Evolutionary conservation across 2,888 invertebrate genomes (phyloP).

Genomic region (Cylloceria caligata): DNA sequence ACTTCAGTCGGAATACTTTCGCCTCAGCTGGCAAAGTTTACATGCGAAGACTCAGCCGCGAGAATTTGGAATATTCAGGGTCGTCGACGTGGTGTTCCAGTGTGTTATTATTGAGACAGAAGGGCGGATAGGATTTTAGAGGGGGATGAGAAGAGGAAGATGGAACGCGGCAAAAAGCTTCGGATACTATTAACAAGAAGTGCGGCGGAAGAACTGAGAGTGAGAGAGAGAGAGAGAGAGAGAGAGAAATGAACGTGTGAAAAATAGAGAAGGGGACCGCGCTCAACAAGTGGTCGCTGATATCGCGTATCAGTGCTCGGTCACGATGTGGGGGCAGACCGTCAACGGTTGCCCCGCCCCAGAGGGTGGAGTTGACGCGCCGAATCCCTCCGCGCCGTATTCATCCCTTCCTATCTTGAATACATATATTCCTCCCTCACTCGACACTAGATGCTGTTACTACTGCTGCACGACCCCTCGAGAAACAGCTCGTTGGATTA

Average conservation of each 20-base stretch:
- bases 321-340: slow-evolving; percentile 75
- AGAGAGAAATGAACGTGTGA: slow-evolving; percentile 75
- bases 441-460: slow-evolving; percentile 48
- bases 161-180: slow-evolving; percentile 15
- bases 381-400: slow-evolving; percentile 72
- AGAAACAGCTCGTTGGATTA: slow-evolving; percentile 69
- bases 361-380: slow-evolving; percentile 80
- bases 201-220: slow-evolving; percentile 33
- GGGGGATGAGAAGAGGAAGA: slow-evolving; percentile 20
- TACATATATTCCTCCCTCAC: slow-evolving; percentile 33
- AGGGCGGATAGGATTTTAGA: slow-evolving; percentile 27
- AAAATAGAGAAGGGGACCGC: slow-evolving; percentile 72
- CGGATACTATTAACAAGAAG: slow-evolving; percentile 39
- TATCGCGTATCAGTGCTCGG: slow-evolving; percentile 81
- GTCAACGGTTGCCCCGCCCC: slow-evolving; percentile 83
- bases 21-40: slow-evolving; percentile 24
- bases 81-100: slow-evolving; percentile 45
- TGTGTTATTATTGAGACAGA: slow-evolving; percentile 61
- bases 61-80: slow-evolving; percentile 60
- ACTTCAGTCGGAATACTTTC: slow-evolving; percentile 34
- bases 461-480: slow-evolving; percentile 66
- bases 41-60: slow-evolving; percentile 24
- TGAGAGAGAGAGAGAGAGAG: slow-evolving; percentile 57
- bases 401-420: slow-evolving; percentile 59
- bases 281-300: slow-evolving; percentile 82